A percentile compares a stretch with the other conserved stretches of the same genome.
Evolutionary conservation across 2,113 vertebrate genomes (phyloP).

Genomic region (Paradoxurus hermaphroditus): DNA sequence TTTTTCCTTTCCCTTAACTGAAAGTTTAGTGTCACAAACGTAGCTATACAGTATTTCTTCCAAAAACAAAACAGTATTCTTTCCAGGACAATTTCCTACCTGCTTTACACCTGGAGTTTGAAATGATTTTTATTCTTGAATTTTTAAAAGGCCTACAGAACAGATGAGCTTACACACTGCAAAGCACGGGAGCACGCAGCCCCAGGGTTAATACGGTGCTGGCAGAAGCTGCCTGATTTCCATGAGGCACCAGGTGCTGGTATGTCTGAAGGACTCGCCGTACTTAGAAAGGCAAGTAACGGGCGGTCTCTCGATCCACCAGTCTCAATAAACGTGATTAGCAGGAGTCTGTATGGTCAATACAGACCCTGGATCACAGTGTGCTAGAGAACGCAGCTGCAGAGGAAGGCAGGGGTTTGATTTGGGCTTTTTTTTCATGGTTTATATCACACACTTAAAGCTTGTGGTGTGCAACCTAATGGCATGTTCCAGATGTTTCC

Average conservation of each 20-base stretch:
- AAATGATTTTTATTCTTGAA: not conserved
- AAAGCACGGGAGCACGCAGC: fast-evolving
- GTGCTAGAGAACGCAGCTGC: not conserved
- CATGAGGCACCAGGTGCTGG: not conserved
- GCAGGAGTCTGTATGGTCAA: not conserved
- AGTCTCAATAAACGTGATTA: not conserved
- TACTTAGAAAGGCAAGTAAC: not conserved
- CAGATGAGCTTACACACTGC: too few species aligned
- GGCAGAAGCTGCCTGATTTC: not conserved
- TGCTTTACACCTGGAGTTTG: not conserved
- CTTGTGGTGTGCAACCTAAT: not conserved
- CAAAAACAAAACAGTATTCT: not conserved
- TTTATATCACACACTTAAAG: slow-evolving; percentile 23
- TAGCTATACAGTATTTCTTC: not conserved
- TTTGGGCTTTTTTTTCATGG: not conserved
- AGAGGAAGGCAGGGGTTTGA: not conserved
- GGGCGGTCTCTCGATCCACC: not conserved
- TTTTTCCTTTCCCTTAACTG: not conserved
- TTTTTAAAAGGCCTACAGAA: not conserved
- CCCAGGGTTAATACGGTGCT: not conserved
- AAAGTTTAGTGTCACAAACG: not conserved
- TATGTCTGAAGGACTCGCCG: not conserved
- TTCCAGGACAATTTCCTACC: not conserved
- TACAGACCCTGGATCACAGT: not conserved
- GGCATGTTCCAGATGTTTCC: slow-evolving; percentile 52